Base-by-base conservation (phyloP, 2,113 vertebrate species). In the Thermophis baileyi region DNA sequence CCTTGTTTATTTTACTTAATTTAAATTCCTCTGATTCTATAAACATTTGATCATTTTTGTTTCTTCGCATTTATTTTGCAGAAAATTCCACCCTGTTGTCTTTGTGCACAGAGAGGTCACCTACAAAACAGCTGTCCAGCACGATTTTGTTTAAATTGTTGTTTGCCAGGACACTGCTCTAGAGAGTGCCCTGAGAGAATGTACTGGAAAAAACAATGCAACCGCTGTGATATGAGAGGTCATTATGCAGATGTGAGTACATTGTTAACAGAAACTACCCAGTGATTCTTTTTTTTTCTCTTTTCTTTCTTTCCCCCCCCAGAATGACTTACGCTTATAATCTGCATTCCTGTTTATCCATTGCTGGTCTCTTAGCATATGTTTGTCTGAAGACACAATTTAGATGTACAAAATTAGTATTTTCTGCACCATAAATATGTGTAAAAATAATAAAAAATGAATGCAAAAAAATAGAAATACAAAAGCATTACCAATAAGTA, bases 211-310 rank as follows among this genome's bases (percentile, higher is more conserved):
- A 99, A 98, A 24, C 96, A 96, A 30, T 99, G 99, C 96, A 98
- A 97, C 85, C 99, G 99, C 93, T 99, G 99, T 92, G 92, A 95
- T 91, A 99, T 99, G 98, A 98, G 90, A 35, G 99, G 99, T 2
- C 99, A 99, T 97, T 98, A 98, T 85, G 96, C 97, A 92, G 99
- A 99, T 24, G 99, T 99, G 97, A 99, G 99, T 99, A 97, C 54
- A 85, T n/a, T 12, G 74, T 86, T 50, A 87, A 89, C 74, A 46
- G 60, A 86, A n/a, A 24, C 40, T 89, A 35, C 5, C 47, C 63
- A 30, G 25, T 85, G 87, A 44, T 85, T 49, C 3, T 74, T 53
- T 40, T 44, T 24, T 74, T 3, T 10, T 46, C 25, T 44, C 20
- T 51, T 2, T 60, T 47, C 2, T 22, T 1, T 14, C 7, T 3